Evolutionary conservation across 2,888 invertebrate genomes (phyloP).

Genomic region (Druceiella hillmani): DNA sequence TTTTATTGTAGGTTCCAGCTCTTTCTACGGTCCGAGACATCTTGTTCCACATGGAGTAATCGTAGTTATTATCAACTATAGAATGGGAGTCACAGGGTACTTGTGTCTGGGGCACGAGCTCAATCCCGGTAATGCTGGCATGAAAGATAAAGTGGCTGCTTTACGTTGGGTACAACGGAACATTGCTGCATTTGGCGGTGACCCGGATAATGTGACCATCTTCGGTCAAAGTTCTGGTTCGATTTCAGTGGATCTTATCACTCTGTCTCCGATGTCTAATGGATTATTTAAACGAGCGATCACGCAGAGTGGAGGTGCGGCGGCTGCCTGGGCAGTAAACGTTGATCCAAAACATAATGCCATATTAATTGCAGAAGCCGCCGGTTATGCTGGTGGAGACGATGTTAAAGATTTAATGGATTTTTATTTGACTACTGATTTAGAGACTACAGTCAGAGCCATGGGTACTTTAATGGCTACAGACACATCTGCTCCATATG

Average conservation of each 20-base stretch:
- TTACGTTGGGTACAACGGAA: constrained; percentile 41
- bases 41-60: not conserved
- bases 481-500: no score
- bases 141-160: constrained; percentile 39
- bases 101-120: constrained; percentile 34
- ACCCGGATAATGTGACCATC: constrained; percentile 38
- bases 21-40: not conserved
- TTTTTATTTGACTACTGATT: no score
- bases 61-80: constrained; percentile 2
- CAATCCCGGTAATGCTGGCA: constrained; percentile 44
- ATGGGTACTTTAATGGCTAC: no score
- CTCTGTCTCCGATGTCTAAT: constrained; percentile 33
- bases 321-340: constrained; percentile 1
- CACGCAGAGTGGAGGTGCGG: not conserved
- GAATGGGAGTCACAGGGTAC: constrained; percentile 31
- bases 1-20: not conserved
- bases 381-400: no score
- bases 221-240: constrained; percentile 45
- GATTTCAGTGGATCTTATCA: constrained; percentile 33
- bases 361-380: no score
- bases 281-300: constrained; percentile 32
- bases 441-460: no score
- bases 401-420: no score
- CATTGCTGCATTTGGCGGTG: constrained; percentile 37
- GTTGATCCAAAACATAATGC: not conserved